These are phyloP conservation scores for Drosophila neonasuta DNA, from an alignment of 2,888 invertebrate genomes.

Conservation along the genomic window DNA sequence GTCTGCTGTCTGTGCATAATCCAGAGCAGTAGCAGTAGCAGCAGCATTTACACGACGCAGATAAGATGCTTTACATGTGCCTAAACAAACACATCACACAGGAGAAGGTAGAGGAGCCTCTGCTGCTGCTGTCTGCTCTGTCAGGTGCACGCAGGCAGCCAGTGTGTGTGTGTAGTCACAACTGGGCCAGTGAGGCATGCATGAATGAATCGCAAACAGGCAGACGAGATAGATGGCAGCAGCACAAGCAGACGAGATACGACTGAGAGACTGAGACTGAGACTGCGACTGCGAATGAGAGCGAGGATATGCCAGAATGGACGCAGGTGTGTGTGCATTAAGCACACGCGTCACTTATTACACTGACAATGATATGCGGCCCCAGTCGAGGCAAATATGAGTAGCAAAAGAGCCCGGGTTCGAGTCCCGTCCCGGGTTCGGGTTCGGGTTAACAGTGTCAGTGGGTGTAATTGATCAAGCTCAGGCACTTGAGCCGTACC, in stretches of 20 bases:
- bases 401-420: not conserved
- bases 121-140: not conserved
- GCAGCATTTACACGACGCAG: slow-evolving; percentile 61
- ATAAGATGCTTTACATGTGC: slow-evolving; percentile 76
- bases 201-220: slow-evolving; percentile 69
- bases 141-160: slow-evolving; percentile 58
- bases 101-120: not conserved
- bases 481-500: slow-evolving; percentile 40
- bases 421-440: not conserved
- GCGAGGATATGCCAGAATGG: too few relatives aligned
- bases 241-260: slow-evolving; percentile 23
- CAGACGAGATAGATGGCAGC: not conserved
- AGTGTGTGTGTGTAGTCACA: slow-evolving; percentile 25
- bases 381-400: slow-evolving; percentile 41
- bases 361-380: slow-evolving; percentile 72
- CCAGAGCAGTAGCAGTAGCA: slow-evolving; percentile 22
- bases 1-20: slow-evolving; percentile 50
- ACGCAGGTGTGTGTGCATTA: slow-evolving; percentile 38
- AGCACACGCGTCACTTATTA: slow-evolving; percentile 73
- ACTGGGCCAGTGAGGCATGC: slow-evolving; percentile 66
- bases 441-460: slow-evolving; percentile 55
- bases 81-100: slow-evolving; percentile 66
- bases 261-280: too few relatives aligned
- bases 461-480: slow-evolving; percentile 72
- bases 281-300: too few relatives aligned